Evolutionary conservation across 2,888 invertebrate genomes (phyloP).

Genomic region (Oxystoma pomonae): DNA sequence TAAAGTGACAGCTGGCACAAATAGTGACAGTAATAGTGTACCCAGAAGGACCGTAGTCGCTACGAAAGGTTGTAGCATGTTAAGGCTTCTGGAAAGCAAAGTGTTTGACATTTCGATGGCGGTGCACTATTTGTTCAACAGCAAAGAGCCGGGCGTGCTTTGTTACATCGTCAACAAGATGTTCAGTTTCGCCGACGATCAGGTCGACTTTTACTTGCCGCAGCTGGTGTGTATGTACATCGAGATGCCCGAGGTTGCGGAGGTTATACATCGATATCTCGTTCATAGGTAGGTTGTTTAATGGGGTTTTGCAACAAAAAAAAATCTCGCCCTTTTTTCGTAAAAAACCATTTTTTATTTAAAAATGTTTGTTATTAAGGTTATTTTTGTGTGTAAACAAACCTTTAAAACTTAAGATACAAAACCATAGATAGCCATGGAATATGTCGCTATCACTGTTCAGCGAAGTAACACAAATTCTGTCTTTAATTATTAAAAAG

Average conservation of each 20-base stretch:
- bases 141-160: conserved; percentile 94
- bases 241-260: conserved; percentile 96
- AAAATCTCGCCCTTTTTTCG: background rate
- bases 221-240: conserved; percentile 98
- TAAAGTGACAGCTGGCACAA: background rate
- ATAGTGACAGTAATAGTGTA: conserved; percentile 23
- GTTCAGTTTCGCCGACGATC: conserved; percentile 87
- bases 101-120: conserved; percentile 98
- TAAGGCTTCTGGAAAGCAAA: conserved; percentile 94
- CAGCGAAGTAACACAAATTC: no score
- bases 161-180: conserved; percentile 97
- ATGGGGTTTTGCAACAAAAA: background rate
- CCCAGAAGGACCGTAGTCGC: conserved; percentile 35
- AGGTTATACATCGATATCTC: conserved; percentile 82
- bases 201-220: conserved; percentile 97
- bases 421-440: no score
- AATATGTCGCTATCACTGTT: no score
- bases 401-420: no score
- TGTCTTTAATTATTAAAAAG: no score
- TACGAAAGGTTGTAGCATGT: conserved; percentile 55
- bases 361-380: no score
- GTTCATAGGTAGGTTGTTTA: conserved; percentile 62
- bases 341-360: no score
- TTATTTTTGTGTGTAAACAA: no score
- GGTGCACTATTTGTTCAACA: conserved; percentile 95